A percentile compares a stretch with the other conserved stretches of the same genome.
These are phyloP conservation scores for Trichomalopsis sarcophagae DNA, from an alignment of 1,140 invertebrate species.

Conservation along the genomic window DNA sequence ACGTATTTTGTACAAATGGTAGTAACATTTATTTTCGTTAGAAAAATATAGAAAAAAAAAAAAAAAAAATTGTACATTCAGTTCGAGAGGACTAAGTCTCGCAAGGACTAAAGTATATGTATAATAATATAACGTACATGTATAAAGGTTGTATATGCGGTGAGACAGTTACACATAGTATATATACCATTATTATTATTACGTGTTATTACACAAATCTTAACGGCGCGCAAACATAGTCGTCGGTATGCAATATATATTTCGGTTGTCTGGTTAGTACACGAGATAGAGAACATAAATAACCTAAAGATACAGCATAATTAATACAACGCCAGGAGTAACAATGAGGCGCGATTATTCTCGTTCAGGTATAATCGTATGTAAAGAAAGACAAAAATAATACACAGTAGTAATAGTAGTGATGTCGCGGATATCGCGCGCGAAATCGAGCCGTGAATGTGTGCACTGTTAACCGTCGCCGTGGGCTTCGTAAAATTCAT, in stretches of 20 bases:
- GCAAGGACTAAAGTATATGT: constrained; percentile 40
- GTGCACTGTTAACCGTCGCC: too few relatives aligned
- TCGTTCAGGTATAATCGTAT: not conserved
- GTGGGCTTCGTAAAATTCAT: too few relatives aligned
- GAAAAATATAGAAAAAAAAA: constrained; percentile 60
- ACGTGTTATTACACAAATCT: constrained; percentile 3
- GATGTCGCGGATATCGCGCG: not conserved
- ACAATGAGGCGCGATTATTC: constrained; percentile 34
- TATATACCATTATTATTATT: not conserved
- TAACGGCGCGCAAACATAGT: constrained; percentile 22
- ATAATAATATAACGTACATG: constrained; percentile 3
- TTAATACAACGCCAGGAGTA: constrained; percentile 55
- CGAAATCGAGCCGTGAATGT: not conserved
- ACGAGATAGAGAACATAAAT: constrained; percentile 55
- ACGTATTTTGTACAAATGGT: constrained; percentile 58
- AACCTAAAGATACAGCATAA: constrained; percentile 57
- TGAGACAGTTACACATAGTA: not conserved
- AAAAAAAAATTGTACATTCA: constrained; percentile 64
- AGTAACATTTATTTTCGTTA: constrained; percentile 62
- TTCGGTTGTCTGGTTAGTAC: constrained; percentile 58
- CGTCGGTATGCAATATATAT: not conserved
- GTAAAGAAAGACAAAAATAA: not conserved
- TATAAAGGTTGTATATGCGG: not conserved
- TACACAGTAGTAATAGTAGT: not conserved
- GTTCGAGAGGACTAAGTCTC: constrained; percentile 62